Conservation (phyloP, 1,140 invertebrate genomes). For the Nasonia giraulti region DNA sequence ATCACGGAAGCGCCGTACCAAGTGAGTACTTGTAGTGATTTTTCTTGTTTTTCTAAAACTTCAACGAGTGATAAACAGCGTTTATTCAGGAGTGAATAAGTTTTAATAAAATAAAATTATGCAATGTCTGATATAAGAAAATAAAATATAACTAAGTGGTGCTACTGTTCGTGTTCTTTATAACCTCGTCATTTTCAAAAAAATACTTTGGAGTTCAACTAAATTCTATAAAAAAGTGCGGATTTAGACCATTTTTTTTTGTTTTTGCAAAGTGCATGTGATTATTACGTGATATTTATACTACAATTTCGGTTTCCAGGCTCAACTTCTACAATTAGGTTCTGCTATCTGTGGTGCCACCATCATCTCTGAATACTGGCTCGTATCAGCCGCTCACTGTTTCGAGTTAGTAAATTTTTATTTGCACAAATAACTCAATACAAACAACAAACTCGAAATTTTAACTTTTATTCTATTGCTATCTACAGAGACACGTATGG, state of each 20-base stretch:
- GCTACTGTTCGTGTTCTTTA: no score
- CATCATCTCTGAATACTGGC: slow-evolving; percentile 49
- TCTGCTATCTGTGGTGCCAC: slow-evolving; percentile 43
- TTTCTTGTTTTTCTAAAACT: background rate
- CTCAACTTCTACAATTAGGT: slow-evolving; percentile 43
- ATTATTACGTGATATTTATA: background rate
- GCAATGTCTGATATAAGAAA: background rate
- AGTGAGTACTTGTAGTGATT: slow-evolving; percentile 38
- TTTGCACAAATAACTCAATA: background rate
- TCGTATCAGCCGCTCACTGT: slow-evolving; percentile 50
- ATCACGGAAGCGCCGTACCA: slow-evolving; percentile 46
- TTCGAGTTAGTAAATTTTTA: slow-evolving; percentile 42
- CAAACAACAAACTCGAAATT: background rate
- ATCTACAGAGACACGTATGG: slow-evolving; percentile 21
- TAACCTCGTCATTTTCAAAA: no score
- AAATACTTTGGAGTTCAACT: no score
- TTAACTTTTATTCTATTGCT: background rate
- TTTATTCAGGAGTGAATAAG: no score
- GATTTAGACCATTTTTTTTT: no score
- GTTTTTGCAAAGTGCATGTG: no score
- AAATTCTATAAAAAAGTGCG: no score
- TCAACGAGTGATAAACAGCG: no score
- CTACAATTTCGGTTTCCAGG: background rate
- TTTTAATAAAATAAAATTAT: no score
- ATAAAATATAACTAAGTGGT: background rate